Base-by-base conservation (phyloP, 2,888 invertebrate species). In the Cyclophora albipunctata region DNA sequence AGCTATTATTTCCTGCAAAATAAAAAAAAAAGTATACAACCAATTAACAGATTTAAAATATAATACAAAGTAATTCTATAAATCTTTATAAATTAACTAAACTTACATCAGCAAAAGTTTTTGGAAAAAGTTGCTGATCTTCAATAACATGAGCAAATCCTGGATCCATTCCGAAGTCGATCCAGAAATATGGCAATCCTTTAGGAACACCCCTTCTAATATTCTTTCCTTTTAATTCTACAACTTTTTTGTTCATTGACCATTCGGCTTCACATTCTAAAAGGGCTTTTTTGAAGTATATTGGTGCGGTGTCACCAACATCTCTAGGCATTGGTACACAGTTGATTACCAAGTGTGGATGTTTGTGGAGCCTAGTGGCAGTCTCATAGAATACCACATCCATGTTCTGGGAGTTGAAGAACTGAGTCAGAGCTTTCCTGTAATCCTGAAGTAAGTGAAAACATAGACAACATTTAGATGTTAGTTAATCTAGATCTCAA, bases 81-180 rank as follows among this genome's bases (percentile, higher is more conserved):
- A 33, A 43, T 43, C 42, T 42, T 7, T 34, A 34, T 40, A 45
- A 42, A 45, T 43, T 47, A 42, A 45, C 47, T 42, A 41, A 37
- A 34, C 69, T 78, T 80, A 95, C 96, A 90, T 96, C 94, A 3
- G 96, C 99, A 91, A 98, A 99, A 80, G 95, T 94, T 48, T 76
- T 83, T 0, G 98, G 96, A 81, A 99, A 99, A 42, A 91, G 76
- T 50, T 92, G 90, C 73, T 96, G 95, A 78, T 99, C 96, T 84
- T 99, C 99, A 67, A 99, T 97, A 0, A 99, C 96, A 85, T 99
- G 99, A 45, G 98, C 99, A 87, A 94, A 99, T 1, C 99, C 99
- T 48, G 93, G 92, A 44, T 95, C 92, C 86, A 94, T 92, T 20
- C 96, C 98, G 89, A 99, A 99, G 78, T 96, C 94, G 0, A 99